Evolutionary conservation across 2,113 vertebrate genomes (phyloP).

Genomic region (Corythaixoides concolor): DNA sequence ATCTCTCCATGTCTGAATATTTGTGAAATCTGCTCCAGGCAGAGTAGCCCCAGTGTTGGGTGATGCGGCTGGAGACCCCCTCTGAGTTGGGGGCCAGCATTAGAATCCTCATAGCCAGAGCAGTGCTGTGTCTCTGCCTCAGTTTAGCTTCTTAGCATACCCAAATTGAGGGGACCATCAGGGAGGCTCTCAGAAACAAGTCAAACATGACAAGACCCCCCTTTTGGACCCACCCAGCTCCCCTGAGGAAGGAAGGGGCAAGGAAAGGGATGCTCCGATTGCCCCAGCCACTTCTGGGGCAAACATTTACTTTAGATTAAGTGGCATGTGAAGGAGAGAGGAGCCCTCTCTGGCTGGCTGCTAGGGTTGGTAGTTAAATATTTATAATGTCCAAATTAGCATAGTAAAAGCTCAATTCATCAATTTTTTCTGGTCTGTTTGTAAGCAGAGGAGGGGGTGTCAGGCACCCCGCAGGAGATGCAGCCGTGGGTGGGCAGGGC

Average conservation of each 20-base stretch:
- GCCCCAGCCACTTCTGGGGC: slow-evolving; percentile 71
- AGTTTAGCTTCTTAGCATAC: neutral
- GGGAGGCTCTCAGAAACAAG: slow-evolving; percentile 18
- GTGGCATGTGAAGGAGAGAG: slow-evolving; percentile 65
- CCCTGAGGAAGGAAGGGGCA: slow-evolving; percentile 46
- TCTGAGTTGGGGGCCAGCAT: neutral
- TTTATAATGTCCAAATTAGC: slow-evolving; percentile 85
- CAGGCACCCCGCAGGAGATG: slow-evolving; percentile 18
- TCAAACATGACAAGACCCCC: neutral
- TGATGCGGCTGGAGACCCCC: neutral
- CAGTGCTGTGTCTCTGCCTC: neutral
- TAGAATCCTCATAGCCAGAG: neutral
- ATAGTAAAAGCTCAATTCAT: slow-evolving; percentile 85
- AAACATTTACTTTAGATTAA: slow-evolving; percentile 78
- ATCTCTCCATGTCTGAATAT: neutral
- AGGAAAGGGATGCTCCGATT: slow-evolving; percentile 46
- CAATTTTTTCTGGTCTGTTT: slow-evolving; percentile 80
- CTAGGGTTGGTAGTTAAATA: slow-evolving; percentile 81
- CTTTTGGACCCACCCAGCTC: slow-evolving; percentile 23
- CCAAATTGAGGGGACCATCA: neutral
- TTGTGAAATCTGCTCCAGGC: neutral
- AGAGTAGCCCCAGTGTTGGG: neutral
- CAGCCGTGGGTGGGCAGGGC: slow-evolving; percentile 56
- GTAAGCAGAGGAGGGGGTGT: slow-evolving; percentile 9
- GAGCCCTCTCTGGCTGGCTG: slow-evolving; percentile 72